Conservation (phyloP, 2,888 invertebrate genomes). For the Orthosia gracilis region DNA sequence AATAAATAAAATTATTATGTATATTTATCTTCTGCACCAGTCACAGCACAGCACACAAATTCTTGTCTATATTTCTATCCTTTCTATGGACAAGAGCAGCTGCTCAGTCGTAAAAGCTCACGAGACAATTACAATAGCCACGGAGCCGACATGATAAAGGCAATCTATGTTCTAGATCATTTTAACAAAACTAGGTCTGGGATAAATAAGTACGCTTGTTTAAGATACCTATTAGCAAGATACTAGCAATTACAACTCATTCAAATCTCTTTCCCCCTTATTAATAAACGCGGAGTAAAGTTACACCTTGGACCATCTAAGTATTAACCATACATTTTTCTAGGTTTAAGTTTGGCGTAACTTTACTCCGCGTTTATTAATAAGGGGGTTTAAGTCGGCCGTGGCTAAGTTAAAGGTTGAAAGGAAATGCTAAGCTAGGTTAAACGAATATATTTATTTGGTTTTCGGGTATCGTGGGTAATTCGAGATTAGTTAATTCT, state of each 20-base stretch:
- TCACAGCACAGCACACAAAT: not conserved
- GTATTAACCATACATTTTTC: too few species aligned
- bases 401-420: not conserved
- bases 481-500: not conserved
- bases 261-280: not conserved
- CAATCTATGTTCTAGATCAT: constrained; percentile 57
- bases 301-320: too few species aligned
- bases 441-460: too few species aligned
- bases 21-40: not conserved
- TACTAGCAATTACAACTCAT: not conserved
- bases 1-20: too few species aligned
- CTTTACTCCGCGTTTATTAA: too few species aligned
- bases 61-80: not conserved
- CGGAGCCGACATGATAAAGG: constrained; percentile 27
- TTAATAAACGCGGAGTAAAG: too few species aligned
- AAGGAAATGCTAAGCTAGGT: not conserved
- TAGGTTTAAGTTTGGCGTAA: too few species aligned
- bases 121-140: constrained; percentile 42
- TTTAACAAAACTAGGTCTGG: constrained; percentile 28
- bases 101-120: constrained; percentile 12
- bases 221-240: not conserved
- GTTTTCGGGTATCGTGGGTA: not conserved
- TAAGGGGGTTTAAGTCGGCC: too few species aligned
- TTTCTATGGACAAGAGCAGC: not conserved
- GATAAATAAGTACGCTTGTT: constrained; percentile 38